Base-by-base conservation (phyloP, 2,888 invertebrate species). In the Falcaria lacertinaria region DNA sequence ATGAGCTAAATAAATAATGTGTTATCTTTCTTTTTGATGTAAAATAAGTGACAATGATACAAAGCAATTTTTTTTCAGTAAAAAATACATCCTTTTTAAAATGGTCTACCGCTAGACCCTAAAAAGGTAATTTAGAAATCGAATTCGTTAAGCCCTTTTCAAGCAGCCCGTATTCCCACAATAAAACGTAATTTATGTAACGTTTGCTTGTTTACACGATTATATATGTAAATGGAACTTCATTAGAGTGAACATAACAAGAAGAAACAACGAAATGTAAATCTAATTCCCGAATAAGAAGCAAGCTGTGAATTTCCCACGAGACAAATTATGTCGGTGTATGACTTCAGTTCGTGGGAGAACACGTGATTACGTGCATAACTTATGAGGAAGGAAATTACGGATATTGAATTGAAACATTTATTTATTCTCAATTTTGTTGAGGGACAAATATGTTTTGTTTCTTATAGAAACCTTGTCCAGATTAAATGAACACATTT, bases 281-380 rank as follows among this genome's bases (percentile, higher is more conserved):
- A 66, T 69, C 62, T 68, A 67, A 78, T 73, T 62, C 57, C 28
- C 41, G 54, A 55, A 61, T 60, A 67, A 68, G 66, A n/a, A 57
- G 56, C 57, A 57, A 60, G 58, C 57, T 54, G 55, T 51, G 65
- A 64, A 80, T 78, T 77, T 80, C 78, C 76, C 78, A 38, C 13
- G 70, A 67, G 80, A 64, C 64, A 66, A 72, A 78, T 80, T 79
- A 78, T 65, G 64, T 45, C 53, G 55, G 60, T 66, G 60, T 60
- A 54, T 60, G 50, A 51, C 43, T 45, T 52, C 46, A 43, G 39
- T 36, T 49, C 49, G 54, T 57, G 41, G 50, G 57, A 63, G 56
- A 64, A 50, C 54, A 52, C 50, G 51, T 55, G 51, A 57, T 60
- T 59, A 53, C 28, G 28, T 28, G 11, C 47, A 36, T 14, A 37